Conservation (phyloP, 2,797 vertebrate species). For the Acridotheres tristis region DNA sequence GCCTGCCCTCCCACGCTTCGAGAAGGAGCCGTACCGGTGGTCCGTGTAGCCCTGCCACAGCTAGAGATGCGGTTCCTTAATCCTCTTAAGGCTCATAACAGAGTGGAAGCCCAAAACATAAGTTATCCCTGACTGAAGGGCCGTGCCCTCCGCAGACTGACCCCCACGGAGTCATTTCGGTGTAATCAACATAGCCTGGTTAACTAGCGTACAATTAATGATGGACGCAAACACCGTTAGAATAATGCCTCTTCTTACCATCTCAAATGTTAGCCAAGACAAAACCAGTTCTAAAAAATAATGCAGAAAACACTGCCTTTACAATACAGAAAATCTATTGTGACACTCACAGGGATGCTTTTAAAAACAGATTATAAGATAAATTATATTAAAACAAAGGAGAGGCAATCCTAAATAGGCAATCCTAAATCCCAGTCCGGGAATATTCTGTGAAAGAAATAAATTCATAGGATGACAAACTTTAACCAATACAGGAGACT, state of each 20-base stretch:
- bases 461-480: background rate
- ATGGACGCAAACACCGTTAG: background rate
- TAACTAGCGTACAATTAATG: background rate
- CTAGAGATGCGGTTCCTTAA: background rate
- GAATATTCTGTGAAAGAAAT: background rate
- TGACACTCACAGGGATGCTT: background rate
- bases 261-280: background rate
- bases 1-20: fast-evolving
- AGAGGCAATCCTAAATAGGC: background rate
- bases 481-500: background rate
- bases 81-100: background rate
- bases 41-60: background rate
- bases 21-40: fast-evolving
- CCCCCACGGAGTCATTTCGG: fast-evolving
- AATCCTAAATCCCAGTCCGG: background rate
- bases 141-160: fast-evolving
- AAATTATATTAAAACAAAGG: background rate
- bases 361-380: background rate
- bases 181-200: background rate
- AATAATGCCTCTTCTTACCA: background rate
- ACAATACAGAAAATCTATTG: background rate
- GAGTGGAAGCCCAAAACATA: background rate
- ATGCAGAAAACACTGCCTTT: background rate
- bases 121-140: background rate
- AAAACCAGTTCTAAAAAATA: background rate